phyloP scores from a whole-genome alignment of 2,888 invertebrate genomes.

The Mantis religiosa region DNA sequence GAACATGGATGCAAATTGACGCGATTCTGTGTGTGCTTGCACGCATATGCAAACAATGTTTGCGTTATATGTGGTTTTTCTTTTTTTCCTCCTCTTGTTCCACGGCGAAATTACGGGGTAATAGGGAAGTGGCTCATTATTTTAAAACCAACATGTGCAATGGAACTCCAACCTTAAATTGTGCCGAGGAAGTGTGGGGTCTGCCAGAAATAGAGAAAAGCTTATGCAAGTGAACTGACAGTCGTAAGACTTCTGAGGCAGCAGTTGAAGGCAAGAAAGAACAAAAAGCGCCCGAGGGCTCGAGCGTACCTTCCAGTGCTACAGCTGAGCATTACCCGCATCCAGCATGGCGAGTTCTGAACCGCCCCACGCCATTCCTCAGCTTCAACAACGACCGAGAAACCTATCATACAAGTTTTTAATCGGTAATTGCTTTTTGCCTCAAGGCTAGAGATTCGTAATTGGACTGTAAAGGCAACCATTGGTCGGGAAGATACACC shows the following conservation, averaged over 20 bases:
- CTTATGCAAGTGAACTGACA: neutral
- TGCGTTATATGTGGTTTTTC: no score
- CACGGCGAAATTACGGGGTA: neutral
- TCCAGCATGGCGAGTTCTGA: neutral
- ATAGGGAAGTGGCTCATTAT: neutral
- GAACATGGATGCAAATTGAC: no score
- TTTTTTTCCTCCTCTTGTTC: neutral
- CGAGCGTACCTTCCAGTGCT: neutral
- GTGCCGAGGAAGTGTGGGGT: no score
- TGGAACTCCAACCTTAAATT: neutral
- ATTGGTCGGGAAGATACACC: constrained; percentile 18
- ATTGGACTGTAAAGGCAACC: constrained; percentile 22
- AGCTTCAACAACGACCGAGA: neutral
- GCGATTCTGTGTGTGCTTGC: no score
- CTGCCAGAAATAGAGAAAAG: no score
- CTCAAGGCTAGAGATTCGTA: constrained; percentile 24
- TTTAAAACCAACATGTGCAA: neutral
- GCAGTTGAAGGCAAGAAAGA: neutral
- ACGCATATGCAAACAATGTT: no score
- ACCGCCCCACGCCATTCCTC: neutral
- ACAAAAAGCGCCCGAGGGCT: neutral
- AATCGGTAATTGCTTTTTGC: constrained; percentile 20
- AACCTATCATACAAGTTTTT: constrained; percentile 26
- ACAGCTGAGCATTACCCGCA: neutral
- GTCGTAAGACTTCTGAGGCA: neutral